Conservation (phyloP, 2,113 vertebrate genomes). For the Tetraodon nigroviridis region DNA sequence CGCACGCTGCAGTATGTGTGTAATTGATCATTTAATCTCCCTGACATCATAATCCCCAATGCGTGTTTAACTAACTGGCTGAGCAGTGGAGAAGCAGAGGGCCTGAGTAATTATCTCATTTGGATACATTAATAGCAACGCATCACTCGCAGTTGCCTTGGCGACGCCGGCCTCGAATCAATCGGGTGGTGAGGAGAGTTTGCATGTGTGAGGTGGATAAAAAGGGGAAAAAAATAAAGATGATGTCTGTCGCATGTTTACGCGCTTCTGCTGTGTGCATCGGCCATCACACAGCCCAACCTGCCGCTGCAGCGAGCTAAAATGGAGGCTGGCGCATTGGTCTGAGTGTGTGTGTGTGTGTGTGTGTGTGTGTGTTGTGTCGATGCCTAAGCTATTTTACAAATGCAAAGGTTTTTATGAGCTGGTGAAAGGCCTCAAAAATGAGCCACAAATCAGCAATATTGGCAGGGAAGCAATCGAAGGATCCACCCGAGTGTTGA, state of each 20-base stretch:
- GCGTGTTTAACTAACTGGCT: constrained; percentile 71
- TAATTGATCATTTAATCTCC: constrained; percentile 72
- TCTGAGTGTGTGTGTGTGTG: constrained; percentile 3
- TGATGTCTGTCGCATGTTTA: not conserved
- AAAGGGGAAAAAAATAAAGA: not conserved
- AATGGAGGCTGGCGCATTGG: constrained; percentile 52
- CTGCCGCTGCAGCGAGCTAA: constrained; percentile 48
- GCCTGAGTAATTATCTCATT: constrained; percentile 69
- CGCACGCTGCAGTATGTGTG: constrained; percentile 46
- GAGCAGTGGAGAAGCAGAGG: constrained; percentile 51
- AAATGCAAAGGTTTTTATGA: constrained; percentile 26
- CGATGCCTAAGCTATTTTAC: not conserved
- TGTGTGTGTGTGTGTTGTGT: not conserved
- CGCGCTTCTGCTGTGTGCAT: constrained; percentile 15
- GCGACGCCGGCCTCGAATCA: constrained; percentile 42
- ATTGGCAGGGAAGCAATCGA: constrained; percentile 51
- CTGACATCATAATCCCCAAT: constrained; percentile 72
- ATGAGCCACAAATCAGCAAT: constrained; percentile 44
- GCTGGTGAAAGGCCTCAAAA: constrained; percentile 23
- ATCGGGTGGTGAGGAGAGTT: constrained; percentile 30
- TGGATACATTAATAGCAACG: constrained; percentile 62
- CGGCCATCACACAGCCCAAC: constrained; percentile 60
- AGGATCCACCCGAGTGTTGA: constrained; percentile 34
- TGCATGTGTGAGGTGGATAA: constrained; percentile 8
- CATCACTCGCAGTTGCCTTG: constrained; percentile 51